Conservation (phyloP, 1,140 invertebrate genomes). For the Cydia fagiglandana region DNA sequence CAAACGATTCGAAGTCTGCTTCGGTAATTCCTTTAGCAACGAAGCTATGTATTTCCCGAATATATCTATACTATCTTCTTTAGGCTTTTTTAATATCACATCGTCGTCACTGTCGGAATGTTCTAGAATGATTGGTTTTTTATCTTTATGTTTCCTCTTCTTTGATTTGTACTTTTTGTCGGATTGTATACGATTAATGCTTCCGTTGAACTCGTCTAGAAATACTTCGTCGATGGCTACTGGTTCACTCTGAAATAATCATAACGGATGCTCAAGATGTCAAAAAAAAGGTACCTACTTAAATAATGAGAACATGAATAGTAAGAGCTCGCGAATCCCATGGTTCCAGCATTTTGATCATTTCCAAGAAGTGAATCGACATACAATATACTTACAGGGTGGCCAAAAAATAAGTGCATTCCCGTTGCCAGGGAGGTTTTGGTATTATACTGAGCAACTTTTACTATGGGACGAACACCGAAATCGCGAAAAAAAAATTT, state of each 20-base stretch:
- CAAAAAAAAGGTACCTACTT: no score
- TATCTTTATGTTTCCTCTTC: conserved; percentile 11
- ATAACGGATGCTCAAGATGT: not conserved
- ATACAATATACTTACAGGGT: no score
- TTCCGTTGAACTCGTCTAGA: conserved; percentile 36
- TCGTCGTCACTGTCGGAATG: conserved; percentile 31
- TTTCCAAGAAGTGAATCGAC: no score
- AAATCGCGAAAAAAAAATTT: no score
- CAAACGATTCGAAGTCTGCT: conserved; percentile 36
- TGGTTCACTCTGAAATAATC: conserved; percentile 31
- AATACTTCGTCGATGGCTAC: conserved; percentile 35
- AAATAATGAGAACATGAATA: no score
- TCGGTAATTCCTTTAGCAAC: conserved; percentile 40
- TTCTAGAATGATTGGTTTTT: not conserved
- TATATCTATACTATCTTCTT: conserved; percentile 37
- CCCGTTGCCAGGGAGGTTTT: no score
- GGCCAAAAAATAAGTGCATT: no score
- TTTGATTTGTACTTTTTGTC: not conserved
- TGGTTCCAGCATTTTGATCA: no score
- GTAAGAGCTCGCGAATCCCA: no score
- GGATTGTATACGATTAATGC: not conserved
- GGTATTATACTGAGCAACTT: no score
- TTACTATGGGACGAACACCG: no score
- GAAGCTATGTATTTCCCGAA: conserved; percentile 43
- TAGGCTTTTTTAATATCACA: conserved; percentile 28